Base-by-base conservation (phyloP, 2,113 vertebrate species). In the Salvelinus fontinalis region DNA sequence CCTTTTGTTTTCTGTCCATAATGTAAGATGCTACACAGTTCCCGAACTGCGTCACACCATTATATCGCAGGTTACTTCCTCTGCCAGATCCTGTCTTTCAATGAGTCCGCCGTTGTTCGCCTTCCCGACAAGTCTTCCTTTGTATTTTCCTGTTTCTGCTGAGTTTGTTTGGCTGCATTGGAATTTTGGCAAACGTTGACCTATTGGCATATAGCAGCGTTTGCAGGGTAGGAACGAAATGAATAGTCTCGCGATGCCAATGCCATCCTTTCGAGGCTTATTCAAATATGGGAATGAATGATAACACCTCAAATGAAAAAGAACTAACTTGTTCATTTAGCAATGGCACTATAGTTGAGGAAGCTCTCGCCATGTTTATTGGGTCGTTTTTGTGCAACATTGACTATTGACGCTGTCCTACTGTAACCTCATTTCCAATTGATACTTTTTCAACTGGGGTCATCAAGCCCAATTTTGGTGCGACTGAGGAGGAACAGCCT, bases 91-190 rank as follows among this genome's bases (percentile, higher is more conserved):
- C 27, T 78, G 34, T 31, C 6, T 86, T 87, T 48, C 80, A 79
- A 75, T 64, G 84, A 88, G 86, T 89, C 88, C 86, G 86, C 82
- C 39, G 24, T 81, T 48, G 59, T 81, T 48, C 26, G 59, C 73
- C 78, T 64, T 74, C 54, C 60, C 71, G 67, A 86, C 84, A 86
- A 73, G 81, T 84, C 73, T 67, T 69, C 79, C 84, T 86, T 89
- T 88, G 87, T 90, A 8, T 85, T 65, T 62, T 79, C 39, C 68
- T 69, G 73, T 54, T 80, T 57, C 67, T 69, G 69, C 75, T 29
- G 3, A 24, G 59, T 79, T 60, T 34, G 80, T 82, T 83, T 18
- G 78, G 81, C 80, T 83, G 20, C 77, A 75, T 64, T 44, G 54
- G 31, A 81, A 75, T 71, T 71, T 75, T 83, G 83, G 85, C 84